phyloP scores from a whole-genome alignment of 2,888 invertebrate genomes.

The Gerris lacustris region DNA sequence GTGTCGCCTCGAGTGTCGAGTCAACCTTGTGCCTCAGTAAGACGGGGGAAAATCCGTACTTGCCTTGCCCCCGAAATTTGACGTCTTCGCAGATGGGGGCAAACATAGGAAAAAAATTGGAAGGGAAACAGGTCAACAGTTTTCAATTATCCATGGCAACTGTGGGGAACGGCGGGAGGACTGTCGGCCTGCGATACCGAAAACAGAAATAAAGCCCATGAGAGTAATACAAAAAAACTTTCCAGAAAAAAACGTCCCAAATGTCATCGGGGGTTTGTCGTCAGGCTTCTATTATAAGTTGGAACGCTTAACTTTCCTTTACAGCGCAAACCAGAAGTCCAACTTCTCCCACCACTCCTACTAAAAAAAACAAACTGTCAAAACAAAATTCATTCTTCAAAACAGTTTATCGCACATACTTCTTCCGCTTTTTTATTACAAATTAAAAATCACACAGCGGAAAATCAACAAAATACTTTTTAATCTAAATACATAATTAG shows the following conservation, averaged over 20 bases:
- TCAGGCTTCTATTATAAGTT: neutral
- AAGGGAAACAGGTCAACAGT: neutral
- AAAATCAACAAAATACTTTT: no score
- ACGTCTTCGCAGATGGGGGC: neutral
- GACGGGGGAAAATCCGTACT: neutral
- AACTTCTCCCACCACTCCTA: neutral
- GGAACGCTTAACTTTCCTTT: no score
- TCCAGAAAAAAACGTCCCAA: neutral
- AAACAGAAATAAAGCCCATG: neutral
- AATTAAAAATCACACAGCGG: no score
- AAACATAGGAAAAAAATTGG: neutral
- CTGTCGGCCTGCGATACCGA: neutral
- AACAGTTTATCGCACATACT: neutral
- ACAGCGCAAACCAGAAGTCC: neutral
- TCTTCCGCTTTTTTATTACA: neutral
- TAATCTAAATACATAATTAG: no score
- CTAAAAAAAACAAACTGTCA: neutral
- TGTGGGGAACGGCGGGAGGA: neutral
- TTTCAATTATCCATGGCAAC: neutral
- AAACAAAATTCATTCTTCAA: constrained; percentile 3
- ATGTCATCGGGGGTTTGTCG: neutral
- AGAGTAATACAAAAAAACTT: neutral
- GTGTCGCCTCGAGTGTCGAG: neutral
- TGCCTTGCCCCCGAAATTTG: neutral
- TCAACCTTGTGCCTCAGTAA: neutral